A percentile compares a stretch with the other conserved stretches of the same genome.
phyloP scores from a whole-genome alignment of 2,888 invertebrate genomes.

The Diarsia dahlii region DNA sequence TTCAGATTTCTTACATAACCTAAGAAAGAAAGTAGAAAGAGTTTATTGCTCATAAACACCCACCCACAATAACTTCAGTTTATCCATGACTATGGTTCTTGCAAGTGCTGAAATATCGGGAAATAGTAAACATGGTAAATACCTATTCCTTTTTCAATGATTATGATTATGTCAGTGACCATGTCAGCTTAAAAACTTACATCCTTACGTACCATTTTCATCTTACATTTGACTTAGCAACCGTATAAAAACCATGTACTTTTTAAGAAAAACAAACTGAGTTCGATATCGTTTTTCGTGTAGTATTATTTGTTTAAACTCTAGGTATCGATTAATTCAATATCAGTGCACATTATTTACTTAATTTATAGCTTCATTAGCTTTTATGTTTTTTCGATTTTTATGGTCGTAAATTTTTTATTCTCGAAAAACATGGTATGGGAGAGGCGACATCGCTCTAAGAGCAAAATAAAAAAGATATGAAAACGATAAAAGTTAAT shows the following conservation, averaged over 20 bases:
- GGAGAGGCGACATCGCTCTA: background rate
- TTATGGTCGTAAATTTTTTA: slow-evolving; percentile 3
- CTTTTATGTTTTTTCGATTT: slow-evolving; percentile 30
- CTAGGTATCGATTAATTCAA: slow-evolving; percentile 29
- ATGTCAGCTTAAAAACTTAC: too few species aligned
- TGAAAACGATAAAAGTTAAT: background rate
- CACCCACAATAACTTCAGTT: too few species aligned
- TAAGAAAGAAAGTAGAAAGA: too few species aligned
- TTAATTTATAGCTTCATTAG: slow-evolving; percentile 55
- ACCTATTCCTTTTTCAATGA: too few species aligned
- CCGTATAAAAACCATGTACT: background rate
- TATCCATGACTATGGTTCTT: too few species aligned
- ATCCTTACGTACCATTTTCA: background rate
- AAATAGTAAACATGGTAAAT: too few species aligned
- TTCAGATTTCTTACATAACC: background rate
- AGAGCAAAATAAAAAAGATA: background rate
- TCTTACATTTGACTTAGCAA: background rate
- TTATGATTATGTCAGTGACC: too few species aligned
- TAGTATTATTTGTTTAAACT: slow-evolving; percentile 4
- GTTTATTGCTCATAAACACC: too few species aligned
- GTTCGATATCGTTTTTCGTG: background rate
- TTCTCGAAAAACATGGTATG: slow-evolving; percentile 8
- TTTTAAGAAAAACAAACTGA: slow-evolving; percentile 23
- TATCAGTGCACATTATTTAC: slow-evolving; percentile 16
- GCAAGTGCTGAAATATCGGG: too few species aligned